Evolutionary conservation across 2,113 vertebrate genomes (phyloP).

Genomic region (Dendropsophus ebraccatus): DNA sequence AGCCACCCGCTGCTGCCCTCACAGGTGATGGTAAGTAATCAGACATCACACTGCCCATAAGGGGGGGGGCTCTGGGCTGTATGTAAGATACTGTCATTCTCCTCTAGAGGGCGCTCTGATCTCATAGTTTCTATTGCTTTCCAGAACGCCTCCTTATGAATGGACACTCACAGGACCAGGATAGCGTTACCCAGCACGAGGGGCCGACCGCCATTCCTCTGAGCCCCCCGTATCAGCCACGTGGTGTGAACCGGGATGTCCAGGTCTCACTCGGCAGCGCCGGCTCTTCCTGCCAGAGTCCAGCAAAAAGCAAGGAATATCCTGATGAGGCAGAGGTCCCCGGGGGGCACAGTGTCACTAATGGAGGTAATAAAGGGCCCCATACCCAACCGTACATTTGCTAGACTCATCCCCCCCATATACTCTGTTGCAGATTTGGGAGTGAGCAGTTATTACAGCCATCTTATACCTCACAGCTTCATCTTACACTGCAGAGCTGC

Average conservation of each 20-base stretch:
- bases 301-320: not conserved
- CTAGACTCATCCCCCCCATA: no score
- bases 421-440: no score
- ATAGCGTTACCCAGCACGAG: constrained; percentile 66
- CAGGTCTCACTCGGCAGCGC: constrained; percentile 58
- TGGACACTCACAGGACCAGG: constrained; percentile 29
- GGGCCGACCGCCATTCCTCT: constrained; percentile 79
- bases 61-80: not conserved
- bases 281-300: not conserved
- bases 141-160: not conserved
- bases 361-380: not conserved
- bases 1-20: not conserved
- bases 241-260: not conserved
- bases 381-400: no score
- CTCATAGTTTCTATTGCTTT: not conserved
- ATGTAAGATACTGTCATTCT: not conserved
- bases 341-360: not conserved
- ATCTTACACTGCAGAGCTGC: not conserved
- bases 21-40: not conserved
- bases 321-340: not conserved
- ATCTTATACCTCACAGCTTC: no score
- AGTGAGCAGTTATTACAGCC: no score
- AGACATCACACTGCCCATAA: not conserved
- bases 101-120: not conserved
- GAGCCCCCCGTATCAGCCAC: constrained; percentile 82